Conservation (phyloP, 1,140 invertebrate species). For the Microplitis demolitor region DNA sequence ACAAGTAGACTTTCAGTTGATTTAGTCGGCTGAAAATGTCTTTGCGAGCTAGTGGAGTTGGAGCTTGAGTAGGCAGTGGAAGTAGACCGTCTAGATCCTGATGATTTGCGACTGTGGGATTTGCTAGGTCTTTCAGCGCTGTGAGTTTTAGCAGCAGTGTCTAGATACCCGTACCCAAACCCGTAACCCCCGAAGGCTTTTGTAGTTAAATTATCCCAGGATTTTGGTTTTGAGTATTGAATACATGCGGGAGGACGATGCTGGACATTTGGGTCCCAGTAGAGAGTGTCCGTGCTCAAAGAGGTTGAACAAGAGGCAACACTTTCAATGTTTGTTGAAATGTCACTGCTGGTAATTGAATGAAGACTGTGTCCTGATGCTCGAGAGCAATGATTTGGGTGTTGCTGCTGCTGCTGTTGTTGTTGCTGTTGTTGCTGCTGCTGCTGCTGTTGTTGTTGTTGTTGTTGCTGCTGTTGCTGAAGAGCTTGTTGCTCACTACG, state of each 20-base stretch:
- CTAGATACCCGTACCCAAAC: constrained; percentile 82
- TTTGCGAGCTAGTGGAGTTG: constrained; percentile 32
- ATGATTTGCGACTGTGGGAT: constrained; percentile 59
- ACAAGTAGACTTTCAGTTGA: constrained; percentile 35
- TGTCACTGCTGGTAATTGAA: constrained; percentile 77
- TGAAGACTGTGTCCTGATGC: constrained; percentile 79
- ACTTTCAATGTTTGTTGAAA: constrained; percentile 67
- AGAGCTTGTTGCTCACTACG: constrained; percentile 52
- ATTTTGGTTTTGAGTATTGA: constrained; percentile 78
- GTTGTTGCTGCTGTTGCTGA: constrained; percentile 41
- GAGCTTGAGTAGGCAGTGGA: constrained; percentile 35
- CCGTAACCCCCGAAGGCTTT: constrained; percentile 83
- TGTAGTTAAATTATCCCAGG: constrained; percentile 84
- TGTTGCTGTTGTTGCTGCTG: constrained; percentile 40
- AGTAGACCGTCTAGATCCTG: constrained; percentile 58
- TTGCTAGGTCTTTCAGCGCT: constrained; percentile 61
- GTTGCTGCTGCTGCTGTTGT: constrained; percentile 38
- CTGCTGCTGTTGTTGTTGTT: constrained; percentile 34
- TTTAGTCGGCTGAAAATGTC: constrained; percentile 52
- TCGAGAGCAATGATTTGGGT: constrained; percentile 47
- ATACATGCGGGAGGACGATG: constrained; percentile 62
- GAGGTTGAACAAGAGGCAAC: constrained; percentile 81
- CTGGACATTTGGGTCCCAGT: constrained; percentile 73
- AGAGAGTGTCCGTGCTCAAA: constrained; percentile 81
- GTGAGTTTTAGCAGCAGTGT: constrained; percentile 66